phyloP scores from a whole-genome alignment of 2,797 vertebrate species.

The Paedocypris micromegethes region DNA sequence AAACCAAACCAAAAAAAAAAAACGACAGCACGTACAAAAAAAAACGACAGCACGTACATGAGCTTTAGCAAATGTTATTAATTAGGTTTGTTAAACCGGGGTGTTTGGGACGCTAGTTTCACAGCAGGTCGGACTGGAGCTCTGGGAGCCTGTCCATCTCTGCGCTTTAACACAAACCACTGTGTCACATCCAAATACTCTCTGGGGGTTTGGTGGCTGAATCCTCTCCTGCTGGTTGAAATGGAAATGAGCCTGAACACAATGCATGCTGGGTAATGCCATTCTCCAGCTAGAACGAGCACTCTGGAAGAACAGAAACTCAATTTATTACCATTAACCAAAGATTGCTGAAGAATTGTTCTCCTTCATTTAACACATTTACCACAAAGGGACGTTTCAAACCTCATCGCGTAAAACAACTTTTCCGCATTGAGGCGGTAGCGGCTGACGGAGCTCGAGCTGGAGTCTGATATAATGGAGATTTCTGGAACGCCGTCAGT shows the following conservation, averaged over 20 bases:
- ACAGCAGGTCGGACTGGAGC: conserved; percentile 27
- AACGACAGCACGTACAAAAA: background rate
- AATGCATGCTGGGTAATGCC: conserved; percentile 64
- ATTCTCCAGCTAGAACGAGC: conserved; percentile 24
- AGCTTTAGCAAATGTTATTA: background rate
- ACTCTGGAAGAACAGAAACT: conserved; percentile 14
- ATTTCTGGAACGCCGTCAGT: too few species aligned
- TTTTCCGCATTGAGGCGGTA: too few species aligned
- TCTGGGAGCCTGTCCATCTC: conserved; percentile 36
- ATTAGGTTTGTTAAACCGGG: conserved; percentile 17
- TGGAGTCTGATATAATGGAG: too few species aligned
- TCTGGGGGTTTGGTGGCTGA: conserved; percentile 33
- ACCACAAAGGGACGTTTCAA: background rate
- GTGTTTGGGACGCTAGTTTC: conserved; percentile 2
- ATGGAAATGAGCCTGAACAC: conserved; percentile 65
- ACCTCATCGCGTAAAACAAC: too few species aligned
- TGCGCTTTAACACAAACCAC: conserved; percentile 35
- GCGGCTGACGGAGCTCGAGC: too few species aligned
- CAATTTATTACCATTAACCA: background rate
- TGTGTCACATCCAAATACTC: conserved; percentile 33
- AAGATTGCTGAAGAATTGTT: conserved; percentile 4
- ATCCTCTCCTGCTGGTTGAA: conserved; percentile 32
- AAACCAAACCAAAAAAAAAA: background rate
- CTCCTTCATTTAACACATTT: conserved; percentile 12
- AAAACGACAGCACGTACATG: background rate